phyloP scores from a whole-genome alignment of 2,113 vertebrate genomes.

The Axis porcinus region DNA sequence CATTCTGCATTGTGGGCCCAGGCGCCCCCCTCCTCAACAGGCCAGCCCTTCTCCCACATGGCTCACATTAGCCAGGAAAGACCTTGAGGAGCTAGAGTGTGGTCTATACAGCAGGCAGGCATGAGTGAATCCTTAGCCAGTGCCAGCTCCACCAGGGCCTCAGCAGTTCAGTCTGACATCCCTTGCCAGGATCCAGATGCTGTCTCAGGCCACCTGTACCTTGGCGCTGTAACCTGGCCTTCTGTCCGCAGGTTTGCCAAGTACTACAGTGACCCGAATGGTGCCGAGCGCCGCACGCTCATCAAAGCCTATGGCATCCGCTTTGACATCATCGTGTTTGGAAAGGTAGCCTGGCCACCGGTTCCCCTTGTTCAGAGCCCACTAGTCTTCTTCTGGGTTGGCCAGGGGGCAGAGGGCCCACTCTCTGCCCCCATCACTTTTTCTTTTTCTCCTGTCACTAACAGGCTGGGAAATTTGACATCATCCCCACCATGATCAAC shows the following conservation, averaged over 20 bases:
- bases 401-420: neutral
- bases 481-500: slow-evolving; percentile 91
- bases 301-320: slow-evolving; percentile 91
- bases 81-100: neutral
- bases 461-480: slow-evolving; percentile 90
- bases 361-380: neutral
- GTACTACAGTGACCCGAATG: slow-evolving; percentile 80
- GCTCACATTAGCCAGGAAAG: neutral
- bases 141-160: neutral
- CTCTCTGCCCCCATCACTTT: neutral
- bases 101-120: neutral
- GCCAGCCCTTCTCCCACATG: neutral
- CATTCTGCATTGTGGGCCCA: neutral
- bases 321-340: slow-evolving; percentile 90
- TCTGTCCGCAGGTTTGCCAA: slow-evolving; percentile 86
- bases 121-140: rapidly evolving
- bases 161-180: rapidly evolving
- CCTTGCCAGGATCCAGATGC: neutral
- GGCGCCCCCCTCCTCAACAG: neutral
- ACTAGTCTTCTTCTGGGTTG: neutral
- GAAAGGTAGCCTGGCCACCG: slow-evolving; percentile 79
- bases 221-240: too few relatives aligned
- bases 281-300: slow-evolving; percentile 82
- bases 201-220: too few relatives aligned
- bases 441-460: neutral